These are phyloP conservation scores for Heliconius ismenius DNA, from an alignment of 2,888 invertebrate genomes.

Conservation along the genomic window DNA sequence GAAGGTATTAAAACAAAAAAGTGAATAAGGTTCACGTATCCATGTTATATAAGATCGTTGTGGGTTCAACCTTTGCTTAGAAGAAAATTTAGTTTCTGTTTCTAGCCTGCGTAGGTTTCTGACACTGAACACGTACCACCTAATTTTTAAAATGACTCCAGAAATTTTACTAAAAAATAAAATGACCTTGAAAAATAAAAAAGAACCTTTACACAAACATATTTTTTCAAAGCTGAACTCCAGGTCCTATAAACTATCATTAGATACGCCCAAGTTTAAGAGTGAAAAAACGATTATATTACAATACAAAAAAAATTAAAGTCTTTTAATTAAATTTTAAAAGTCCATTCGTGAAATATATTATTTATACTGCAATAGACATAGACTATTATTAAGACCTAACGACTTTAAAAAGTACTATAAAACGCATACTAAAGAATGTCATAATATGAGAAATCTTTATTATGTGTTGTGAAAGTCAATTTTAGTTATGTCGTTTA, in stretches of 20 bases:
- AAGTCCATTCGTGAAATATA: background rate
- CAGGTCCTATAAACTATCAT: too few species aligned
- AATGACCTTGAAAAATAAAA: too few species aligned
- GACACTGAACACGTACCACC: too few species aligned
- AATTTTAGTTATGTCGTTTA: background rate
- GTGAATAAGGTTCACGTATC: background rate
- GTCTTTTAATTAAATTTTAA: background rate
- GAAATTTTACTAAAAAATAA: too few species aligned
- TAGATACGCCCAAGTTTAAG: too few species aligned
- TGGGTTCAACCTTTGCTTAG: too few species aligned
- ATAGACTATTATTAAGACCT: background rate
- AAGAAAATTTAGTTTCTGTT: too few species aligned
- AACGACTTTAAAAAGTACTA: background rate
- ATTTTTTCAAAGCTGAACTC: too few species aligned
- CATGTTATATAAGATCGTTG: too few species aligned
- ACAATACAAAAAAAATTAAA: background rate
- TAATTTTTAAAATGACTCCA: too few species aligned
- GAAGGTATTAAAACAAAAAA: background rate
- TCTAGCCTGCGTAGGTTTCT: too few species aligned
- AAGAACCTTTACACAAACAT: too few species aligned
- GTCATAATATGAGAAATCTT: conserved; percentile 10
- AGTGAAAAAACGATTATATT: background rate
- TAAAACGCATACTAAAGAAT: background rate
- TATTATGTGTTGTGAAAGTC: background rate
- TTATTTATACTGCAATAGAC: background rate